These are phyloP conservation scores for Halesus radiatus DNA, from an alignment of 1,140 invertebrate species.

Conservation along the genomic window DNA sequence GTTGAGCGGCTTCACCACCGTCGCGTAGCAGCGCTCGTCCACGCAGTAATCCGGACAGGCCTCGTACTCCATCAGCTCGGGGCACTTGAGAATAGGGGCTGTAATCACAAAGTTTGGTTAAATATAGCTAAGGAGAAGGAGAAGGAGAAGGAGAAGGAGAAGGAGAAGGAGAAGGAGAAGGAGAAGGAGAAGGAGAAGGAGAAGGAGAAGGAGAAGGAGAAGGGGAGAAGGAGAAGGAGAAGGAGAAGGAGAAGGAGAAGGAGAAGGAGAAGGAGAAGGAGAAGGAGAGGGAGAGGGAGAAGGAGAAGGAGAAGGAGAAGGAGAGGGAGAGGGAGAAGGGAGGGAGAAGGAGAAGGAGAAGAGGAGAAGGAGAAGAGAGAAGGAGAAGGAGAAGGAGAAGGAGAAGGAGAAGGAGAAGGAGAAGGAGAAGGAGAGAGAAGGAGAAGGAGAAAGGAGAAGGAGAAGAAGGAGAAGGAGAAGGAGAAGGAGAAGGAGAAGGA, in stretches of 20 bases:
- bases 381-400: not conserved
- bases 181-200: constrained; percentile 57
- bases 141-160: constrained; percentile 39
- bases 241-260: constrained; percentile 15
- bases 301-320: not conserved
- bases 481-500: not conserved
- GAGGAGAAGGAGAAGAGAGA: not conserved
- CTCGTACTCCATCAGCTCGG: too few species aligned
- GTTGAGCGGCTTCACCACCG: too few species aligned
- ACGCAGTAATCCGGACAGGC: too few species aligned
- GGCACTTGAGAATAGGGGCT: too few species aligned
- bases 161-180: constrained; percentile 56
- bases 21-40: too few species aligned
- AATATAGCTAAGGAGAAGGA: not conserved
- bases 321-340: constrained; percentile 51
- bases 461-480: not conserved
- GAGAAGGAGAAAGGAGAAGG: not conserved
- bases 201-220: constrained; percentile 59
- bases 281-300: not conserved
- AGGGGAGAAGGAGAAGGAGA: constrained; percentile 51
- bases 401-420: not conserved
- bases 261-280: not conserved
- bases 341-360: constrained; percentile 41
- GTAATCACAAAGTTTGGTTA: too few species aligned
- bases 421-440: not conserved